These are phyloP conservation scores for Stenotaenia linearis DNA, from an alignment of 2,888 invertebrate species.

Conservation along the genomic window DNA sequence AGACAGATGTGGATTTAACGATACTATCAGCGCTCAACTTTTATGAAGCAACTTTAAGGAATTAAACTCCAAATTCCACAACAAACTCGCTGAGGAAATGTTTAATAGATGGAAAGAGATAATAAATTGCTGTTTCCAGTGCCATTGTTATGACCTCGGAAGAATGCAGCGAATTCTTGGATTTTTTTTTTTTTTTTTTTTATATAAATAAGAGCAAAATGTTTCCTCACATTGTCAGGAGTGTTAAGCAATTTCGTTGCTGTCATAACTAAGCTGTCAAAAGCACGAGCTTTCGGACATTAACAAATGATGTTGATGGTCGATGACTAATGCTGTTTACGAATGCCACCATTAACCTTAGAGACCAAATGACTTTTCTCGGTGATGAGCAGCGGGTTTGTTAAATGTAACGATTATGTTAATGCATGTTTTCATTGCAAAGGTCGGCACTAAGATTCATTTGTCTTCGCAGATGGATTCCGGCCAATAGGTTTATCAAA, in stretches of 20 bases:
- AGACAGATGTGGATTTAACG: background rate
- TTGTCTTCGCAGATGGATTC: background rate
- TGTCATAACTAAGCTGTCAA: slow-evolving; percentile 6
- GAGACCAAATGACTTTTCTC: background rate
- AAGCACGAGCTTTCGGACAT: background rate
- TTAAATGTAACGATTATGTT: slow-evolving; percentile 11
- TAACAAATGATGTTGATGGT: slow-evolving; percentile 7
- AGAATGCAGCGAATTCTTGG: background rate
- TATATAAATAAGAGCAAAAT: background rate
- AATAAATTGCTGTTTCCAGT: background rate
- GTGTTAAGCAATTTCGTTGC: background rate
- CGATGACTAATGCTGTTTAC: background rate
- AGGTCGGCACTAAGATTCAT: background rate
- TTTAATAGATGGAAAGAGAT: background rate
- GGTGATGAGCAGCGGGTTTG: background rate
- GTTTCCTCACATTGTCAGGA: background rate
- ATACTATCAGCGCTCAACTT: background rate
- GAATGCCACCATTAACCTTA: slow-evolving; percentile 3
- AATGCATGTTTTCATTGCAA: slow-evolving; percentile 3
- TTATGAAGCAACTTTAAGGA: background rate
- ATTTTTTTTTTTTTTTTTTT: background rate
- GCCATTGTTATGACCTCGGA: background rate
- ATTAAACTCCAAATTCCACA: background rate
- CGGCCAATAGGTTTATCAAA: background rate
- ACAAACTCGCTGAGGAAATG: background rate